Percentiles rank a stretch among this genome's conserved stretches.
Evolutionary conservation across 2,888 invertebrate species (phyloP).

Genomic region (Drosophila anceps): DNA sequence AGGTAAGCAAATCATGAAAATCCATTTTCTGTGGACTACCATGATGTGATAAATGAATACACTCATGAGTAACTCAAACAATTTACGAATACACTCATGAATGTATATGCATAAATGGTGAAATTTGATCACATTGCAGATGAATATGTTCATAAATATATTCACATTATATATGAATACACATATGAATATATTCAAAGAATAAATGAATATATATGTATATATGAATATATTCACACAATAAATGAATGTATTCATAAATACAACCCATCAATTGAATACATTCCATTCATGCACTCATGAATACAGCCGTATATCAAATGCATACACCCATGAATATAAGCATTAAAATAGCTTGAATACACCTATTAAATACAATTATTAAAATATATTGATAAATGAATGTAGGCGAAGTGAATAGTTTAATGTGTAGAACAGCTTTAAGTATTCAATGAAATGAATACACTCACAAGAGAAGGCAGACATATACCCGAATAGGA

Average conservation of each 20-base stretch:
- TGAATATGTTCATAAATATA: not conserved
- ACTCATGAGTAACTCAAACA: not conserved
- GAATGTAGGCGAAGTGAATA: not conserved
- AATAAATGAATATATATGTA: not conserved
- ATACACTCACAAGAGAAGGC: not conserved
- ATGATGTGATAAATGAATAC: not conserved
- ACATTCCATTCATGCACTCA: not conserved
- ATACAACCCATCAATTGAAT: not conserved
- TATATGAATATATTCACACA: not conserved
- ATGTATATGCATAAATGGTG: not conserved
- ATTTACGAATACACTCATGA: not conserved
- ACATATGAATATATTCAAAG: not conserved
- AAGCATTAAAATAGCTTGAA: not conserved
- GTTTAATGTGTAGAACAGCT: not conserved
- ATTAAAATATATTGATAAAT: not conserved
- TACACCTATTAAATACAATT: not conserved
- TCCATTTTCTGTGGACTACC: not conserved
- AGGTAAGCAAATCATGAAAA: too few relatives aligned
- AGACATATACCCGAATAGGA: not conserved
- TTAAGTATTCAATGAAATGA: not conserved
- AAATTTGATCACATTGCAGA: too few relatives aligned
- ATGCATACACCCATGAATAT: conserved; percentile 1
- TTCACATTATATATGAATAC: not conserved
- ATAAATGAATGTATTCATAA: not conserved
- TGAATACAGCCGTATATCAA: not conserved